These are phyloP conservation scores for Bubo blakistoni DNA, from an alignment of 2,113 vertebrate species.

Conservation along the genomic window DNA sequence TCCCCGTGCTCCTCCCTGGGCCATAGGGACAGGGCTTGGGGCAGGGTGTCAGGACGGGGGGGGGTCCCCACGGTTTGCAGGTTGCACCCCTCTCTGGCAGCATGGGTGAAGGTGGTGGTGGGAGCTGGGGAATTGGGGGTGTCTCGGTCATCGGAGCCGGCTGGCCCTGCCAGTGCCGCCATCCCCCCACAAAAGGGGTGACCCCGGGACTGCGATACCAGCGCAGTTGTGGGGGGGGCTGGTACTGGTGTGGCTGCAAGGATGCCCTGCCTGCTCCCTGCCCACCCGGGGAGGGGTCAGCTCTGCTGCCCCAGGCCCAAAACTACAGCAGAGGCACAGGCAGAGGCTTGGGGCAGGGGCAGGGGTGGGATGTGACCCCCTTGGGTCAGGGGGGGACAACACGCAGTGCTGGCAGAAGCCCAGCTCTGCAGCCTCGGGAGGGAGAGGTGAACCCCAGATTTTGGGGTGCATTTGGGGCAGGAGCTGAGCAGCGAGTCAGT, in stretches of 20 bases:
- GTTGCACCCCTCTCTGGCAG: not conserved
- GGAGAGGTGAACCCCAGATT: not conserved
- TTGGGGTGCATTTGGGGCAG: not conserved
- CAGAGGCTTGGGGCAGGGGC: not conserved
- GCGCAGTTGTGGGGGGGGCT: not conserved
- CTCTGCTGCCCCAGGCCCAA: not conserved
- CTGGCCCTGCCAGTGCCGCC: not conserved
- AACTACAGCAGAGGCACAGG: not conserved
- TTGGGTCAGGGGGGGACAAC: rapidly evolving
- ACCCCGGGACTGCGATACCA: not conserved
- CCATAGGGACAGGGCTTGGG: rapidly evolving
- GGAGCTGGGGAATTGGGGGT: rapidly evolving
- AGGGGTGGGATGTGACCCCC: not conserved
- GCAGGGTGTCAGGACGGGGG: rapidly evolving
- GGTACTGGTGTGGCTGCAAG: not conserved
- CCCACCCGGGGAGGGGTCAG: rapidly evolving
- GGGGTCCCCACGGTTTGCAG: rapidly evolving
- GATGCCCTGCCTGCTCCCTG: not conserved
- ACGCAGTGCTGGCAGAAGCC: not conserved
- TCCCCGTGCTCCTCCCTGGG: not conserved
- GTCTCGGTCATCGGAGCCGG: not conserved
- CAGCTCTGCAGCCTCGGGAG: not conserved
- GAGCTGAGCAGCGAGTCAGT: not conserved
- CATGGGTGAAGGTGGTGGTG: rapidly evolving
- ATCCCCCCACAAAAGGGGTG: not conserved